Evolutionary conservation across 2,797 vertebrate genomes (phyloP).

Genomic region (Euthynnus affinis): DNA sequence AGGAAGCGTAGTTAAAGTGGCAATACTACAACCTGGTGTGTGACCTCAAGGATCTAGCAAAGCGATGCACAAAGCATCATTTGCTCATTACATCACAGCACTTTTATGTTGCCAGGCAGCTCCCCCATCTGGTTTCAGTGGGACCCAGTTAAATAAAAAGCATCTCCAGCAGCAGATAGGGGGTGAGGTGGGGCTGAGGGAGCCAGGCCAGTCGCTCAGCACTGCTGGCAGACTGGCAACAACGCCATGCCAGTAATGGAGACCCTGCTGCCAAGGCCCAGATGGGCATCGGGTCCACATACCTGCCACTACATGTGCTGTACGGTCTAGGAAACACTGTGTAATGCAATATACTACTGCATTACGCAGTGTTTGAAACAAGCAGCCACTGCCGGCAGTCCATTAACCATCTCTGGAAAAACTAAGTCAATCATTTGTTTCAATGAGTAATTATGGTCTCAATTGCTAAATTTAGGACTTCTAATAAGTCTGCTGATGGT

Average conservation of each 20-base stretch:
- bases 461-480: too few relatives aligned
- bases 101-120: slow-evolving; percentile 46
- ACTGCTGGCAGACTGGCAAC: slow-evolving; percentile 48
- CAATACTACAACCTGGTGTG: not conserved
- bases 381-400: too few relatives aligned
- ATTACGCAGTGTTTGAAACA: not conserved
- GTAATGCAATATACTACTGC: not conserved
- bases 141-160: slow-evolving; percentile 54
- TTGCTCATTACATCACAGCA: slow-evolving; percentile 39
- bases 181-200: slow-evolving; percentile 17
- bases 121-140: slow-evolving; percentile 44
- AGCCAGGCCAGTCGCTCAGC: slow-evolving; percentile 28
- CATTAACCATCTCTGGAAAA: too few relatives aligned
- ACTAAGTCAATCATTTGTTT: too few relatives aligned
- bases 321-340: not conserved
- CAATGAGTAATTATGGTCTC: too few relatives aligned
- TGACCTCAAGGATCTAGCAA: slow-evolving; percentile 17
- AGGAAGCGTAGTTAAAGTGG: not conserved
- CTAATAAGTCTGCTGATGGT: too few relatives aligned
- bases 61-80: slow-evolving; percentile 20
- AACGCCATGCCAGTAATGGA: slow-evolving; percentile 49
- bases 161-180: slow-evolving; percentile 34
- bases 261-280: slow-evolving; percentile 22
- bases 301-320: not conserved
- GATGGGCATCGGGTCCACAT: slow-evolving; percentile 8